phyloP scores from a whole-genome alignment of 2,797 vertebrate genomes.

The Gallinago nigripennis region DNA sequence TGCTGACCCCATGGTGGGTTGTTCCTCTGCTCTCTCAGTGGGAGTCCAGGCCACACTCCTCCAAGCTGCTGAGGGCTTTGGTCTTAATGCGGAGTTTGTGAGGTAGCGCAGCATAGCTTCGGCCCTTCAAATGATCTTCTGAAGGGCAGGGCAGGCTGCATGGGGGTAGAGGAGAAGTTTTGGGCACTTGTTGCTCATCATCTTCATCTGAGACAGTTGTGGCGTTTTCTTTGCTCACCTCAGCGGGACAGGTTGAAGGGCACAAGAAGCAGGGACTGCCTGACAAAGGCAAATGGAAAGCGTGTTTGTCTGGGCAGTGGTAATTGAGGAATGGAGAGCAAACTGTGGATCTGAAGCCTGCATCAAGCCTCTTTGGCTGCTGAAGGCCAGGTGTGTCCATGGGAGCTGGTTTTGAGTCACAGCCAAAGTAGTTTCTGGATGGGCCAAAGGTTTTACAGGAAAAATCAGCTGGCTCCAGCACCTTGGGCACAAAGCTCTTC shows the following conservation, averaged over 20 bases:
- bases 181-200: constrained; percentile 73
- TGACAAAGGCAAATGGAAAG: constrained; percentile 37
- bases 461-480: constrained; percentile 13
- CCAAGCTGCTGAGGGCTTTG: not conserved
- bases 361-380: not conserved
- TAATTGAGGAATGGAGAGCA: constrained; percentile 67
- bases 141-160: not conserved
- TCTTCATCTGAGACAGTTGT: constrained; percentile 65
- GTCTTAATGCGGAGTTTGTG: constrained; percentile 81
- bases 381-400: not conserved
- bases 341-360: constrained; percentile 65
- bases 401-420: not conserved
- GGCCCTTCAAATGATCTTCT: not conserved
- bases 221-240: not conserved
- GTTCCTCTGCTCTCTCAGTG: not conserved
- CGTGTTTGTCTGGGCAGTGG: constrained; percentile 51
- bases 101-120: constrained; percentile 66
- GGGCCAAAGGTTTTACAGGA: constrained; percentile 12
- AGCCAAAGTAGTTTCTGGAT: not conserved
- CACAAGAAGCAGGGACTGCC: constrained; percentile 59
- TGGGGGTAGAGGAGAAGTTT: constrained; percentile 5
- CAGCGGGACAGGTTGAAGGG: not conserved
- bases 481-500: not conserved
- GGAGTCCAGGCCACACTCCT: not conserved
- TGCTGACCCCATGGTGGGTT: fast-evolving